phyloP scores from a whole-genome alignment of 2,888 invertebrate species.

The Neoscelio sp. region DNA sequence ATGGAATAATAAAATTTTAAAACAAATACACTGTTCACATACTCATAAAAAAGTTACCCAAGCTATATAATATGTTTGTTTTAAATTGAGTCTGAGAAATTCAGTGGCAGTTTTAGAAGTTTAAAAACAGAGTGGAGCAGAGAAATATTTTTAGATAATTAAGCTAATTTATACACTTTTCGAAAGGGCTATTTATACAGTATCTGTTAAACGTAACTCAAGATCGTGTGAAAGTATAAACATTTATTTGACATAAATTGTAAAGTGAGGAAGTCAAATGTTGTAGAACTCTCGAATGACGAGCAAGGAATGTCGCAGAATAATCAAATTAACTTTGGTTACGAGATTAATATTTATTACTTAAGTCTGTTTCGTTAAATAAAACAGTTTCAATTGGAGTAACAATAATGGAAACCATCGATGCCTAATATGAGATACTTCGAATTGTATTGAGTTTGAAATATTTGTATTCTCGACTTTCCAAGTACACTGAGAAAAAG shows the following conservation, averaged over 20 bases:
- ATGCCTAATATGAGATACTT: too few species aligned
- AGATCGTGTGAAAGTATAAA: constrained; percentile 4
- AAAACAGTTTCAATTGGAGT: constrained; percentile 28
- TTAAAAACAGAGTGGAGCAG: not conserved
- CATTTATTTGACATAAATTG: constrained; percentile 15
- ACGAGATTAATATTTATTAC: constrained; percentile 18
- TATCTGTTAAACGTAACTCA: constrained; percentile 4
- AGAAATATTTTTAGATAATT: constrained; percentile 16
- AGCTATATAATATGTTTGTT: too few species aligned
- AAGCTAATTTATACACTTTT: constrained; percentile 2
- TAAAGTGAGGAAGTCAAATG: constrained; percentile 1
- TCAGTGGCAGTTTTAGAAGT: too few species aligned
- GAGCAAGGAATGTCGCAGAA: constrained; percentile 36
- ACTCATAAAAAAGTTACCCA: too few species aligned
- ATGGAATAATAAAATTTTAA: too few species aligned
- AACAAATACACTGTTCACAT: too few species aligned
- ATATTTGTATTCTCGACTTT: too few species aligned
- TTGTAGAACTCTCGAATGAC: constrained; percentile 20
- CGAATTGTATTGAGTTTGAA: too few species aligned
- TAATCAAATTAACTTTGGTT: constrained; percentile 28
- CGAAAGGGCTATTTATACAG: not conserved
- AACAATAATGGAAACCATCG: too few species aligned
- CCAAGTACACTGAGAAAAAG: too few species aligned
- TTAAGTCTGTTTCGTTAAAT: constrained; percentile 25
- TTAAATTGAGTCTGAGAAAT: too few species aligned